Conservation (phyloP, 2,888 invertebrate species). For the Agonopterix arenella region DNA sequence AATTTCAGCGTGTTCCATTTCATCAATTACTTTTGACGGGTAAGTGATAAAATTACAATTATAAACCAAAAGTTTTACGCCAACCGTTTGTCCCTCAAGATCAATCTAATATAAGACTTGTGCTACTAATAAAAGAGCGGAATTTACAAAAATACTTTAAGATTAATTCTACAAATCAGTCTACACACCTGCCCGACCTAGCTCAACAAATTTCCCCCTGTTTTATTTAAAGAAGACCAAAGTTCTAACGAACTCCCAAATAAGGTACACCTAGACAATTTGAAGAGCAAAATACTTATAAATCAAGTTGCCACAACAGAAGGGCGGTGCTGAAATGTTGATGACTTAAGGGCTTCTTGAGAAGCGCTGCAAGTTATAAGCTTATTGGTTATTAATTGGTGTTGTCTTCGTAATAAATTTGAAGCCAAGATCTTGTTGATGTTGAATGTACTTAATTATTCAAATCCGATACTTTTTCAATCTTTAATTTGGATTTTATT, state of each 20-base stretch:
- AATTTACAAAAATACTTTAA: too few relatives aligned
- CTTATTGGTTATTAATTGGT: background rate
- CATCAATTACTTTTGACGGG: background rate
- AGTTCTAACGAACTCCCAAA: slow-evolving; percentile 1
- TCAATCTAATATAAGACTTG: too few relatives aligned
- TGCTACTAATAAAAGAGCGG: too few relatives aligned
- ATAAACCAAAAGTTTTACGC: too few relatives aligned
- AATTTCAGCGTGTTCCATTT: background rate
- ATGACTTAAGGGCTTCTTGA: slow-evolving; percentile 29
- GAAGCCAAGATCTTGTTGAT: too few relatives aligned
- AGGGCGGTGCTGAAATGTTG: slow-evolving; percentile 62
- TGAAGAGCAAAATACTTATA: slow-evolving; percentile 61
- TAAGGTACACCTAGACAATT: slow-evolving; percentile 36
- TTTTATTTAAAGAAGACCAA: slow-evolving; percentile 1
- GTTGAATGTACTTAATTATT: too few relatives aligned
- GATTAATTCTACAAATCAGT: too few relatives aligned
- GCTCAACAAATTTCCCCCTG: background rate
- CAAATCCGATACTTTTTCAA: too few relatives aligned
- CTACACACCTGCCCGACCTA: slow-evolving; percentile 1
- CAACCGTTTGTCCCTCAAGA: too few relatives aligned
- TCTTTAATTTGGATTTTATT: too few relatives aligned
- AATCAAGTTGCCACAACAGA: slow-evolving; percentile 51
- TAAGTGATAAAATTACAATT: background rate
- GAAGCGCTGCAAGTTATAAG: slow-evolving; percentile 16
- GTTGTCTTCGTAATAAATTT: too few relatives aligned